A percentile compares a stretch with the other conserved stretches of the same genome.
phyloP scores from a whole-genome alignment of 2,888 invertebrate species.

The Matsumyia berberina region DNA sequence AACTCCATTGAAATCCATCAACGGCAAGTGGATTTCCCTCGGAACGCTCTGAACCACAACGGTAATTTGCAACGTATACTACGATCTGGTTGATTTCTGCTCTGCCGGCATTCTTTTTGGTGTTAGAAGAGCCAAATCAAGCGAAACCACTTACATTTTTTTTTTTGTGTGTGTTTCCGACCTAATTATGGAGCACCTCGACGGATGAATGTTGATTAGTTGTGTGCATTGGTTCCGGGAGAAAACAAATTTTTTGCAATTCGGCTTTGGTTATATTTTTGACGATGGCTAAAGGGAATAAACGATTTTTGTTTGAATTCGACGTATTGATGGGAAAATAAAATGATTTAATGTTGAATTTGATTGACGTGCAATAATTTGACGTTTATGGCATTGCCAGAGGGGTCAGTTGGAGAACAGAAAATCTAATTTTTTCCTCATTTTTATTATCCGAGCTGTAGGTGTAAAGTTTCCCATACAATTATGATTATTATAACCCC shows the following conservation, averaged over 20 bases:
- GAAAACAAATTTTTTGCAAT: conserved; percentile 3
- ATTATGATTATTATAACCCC: too few relatives aligned
- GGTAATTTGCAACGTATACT: conserved; percentile 56
- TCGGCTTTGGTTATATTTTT: not conserved
- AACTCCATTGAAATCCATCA: conserved; percentile 41
- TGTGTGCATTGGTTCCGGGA: conserved; percentile 34
- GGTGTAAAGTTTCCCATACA: too few relatives aligned
- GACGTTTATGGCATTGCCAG: conserved; percentile 11
- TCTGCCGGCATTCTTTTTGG: conserved; percentile 44
- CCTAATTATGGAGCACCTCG: conserved; percentile 18
- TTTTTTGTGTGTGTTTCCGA: not conserved
- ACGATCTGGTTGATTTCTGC: conserved; percentile 20
- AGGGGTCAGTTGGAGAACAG: not conserved
- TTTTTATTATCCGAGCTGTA: too few relatives aligned
- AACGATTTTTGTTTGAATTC: too few relatives aligned
- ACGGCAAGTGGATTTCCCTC: conserved; percentile 56
- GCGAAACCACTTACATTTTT: conserved; percentile 44
- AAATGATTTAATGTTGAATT: not conserved
- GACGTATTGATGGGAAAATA: too few relatives aligned
- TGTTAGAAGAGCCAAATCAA: conserved; percentile 50
- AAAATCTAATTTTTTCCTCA: not conserved
- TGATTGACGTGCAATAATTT: conserved; percentile 3
- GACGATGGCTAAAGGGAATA: too few relatives aligned
- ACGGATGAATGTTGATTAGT: conserved; percentile 17
- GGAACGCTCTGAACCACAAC: conserved; percentile 60